Conservation (phyloP, 2,797 vertebrate species). For the Sylvilagus floridanus region DNA sequence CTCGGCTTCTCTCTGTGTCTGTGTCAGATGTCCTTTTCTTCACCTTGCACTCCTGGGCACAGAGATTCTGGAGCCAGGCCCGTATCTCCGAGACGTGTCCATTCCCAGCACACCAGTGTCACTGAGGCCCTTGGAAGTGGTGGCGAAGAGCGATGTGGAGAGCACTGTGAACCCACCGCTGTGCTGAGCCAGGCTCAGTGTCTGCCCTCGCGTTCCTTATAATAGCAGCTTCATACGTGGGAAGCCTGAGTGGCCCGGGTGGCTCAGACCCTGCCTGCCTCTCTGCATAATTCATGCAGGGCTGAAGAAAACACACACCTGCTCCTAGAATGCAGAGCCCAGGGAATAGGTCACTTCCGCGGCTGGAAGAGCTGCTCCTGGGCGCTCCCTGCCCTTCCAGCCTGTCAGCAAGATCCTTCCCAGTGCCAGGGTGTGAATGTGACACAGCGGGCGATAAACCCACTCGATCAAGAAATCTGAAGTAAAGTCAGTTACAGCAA, state of each 20-base stretch:
- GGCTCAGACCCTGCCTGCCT: neutral
- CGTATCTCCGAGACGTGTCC: neutral
- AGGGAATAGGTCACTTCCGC: neutral
- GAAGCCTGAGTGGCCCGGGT: neutral
- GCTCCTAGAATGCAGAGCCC: neutral
- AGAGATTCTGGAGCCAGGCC: neutral
- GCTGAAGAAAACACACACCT: neutral
- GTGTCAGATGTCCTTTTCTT: neutral
- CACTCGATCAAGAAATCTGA: neutral
- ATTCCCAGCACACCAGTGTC: neutral
- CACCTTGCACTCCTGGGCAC: neutral
- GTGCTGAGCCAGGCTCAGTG: neutral
- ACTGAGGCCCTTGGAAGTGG: neutral
- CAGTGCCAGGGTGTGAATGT: neutral
- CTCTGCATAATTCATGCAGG: accelerated
- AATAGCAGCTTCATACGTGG: neutral
- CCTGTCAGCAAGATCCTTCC: neutral
- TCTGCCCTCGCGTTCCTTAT: too few species aligned
- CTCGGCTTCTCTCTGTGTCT: neutral
- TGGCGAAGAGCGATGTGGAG: neutral
- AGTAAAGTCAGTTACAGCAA: neutral
- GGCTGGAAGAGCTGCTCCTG: neutral
- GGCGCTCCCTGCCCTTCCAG: neutral
- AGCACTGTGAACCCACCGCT: neutral
- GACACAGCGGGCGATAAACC: neutral